These are phyloP conservation scores for Vicugna pacos DNA, from an alignment of 2,113 vertebrate species.

Conservation along the genomic window DNA sequence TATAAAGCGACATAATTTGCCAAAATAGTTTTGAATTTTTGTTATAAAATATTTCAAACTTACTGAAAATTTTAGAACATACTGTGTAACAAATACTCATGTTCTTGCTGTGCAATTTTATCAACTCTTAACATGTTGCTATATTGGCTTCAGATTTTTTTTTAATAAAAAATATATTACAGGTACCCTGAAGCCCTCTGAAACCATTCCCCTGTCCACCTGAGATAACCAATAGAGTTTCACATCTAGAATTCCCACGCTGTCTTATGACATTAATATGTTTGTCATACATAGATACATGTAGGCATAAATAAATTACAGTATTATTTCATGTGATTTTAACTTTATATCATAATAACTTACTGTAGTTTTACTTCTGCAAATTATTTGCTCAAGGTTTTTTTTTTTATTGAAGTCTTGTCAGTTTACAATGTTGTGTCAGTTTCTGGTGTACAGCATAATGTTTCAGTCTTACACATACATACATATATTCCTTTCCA, in stretches of 20 bases:
- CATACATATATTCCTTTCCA: no score
- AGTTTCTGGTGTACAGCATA: no score
- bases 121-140: slow-evolving; percentile 14
- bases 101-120: not conserved
- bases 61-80: not conserved
- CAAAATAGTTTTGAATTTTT: not conserved
- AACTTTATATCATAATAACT: not conserved
- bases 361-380: not conserved
- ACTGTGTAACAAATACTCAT: not conserved
- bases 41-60: not conserved
- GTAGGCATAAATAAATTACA: not conserved
- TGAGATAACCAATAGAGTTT: not conserved
- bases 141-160: not conserved
- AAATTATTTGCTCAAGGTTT: not conserved
- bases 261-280: not conserved
- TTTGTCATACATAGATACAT: not conserved
- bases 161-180: not conserved
- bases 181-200: not conserved
- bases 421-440: no score
- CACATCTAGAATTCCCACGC: not conserved
- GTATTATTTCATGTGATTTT: slow-evolving; percentile 35
- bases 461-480: no score
- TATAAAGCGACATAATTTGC: not conserved
- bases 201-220: not conserved
- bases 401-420: not conserved